Evolutionary conservation across 64 coral and sea anemone genomes (phyloP).

Genomic region (Cladopsammia gracilis): DNA sequence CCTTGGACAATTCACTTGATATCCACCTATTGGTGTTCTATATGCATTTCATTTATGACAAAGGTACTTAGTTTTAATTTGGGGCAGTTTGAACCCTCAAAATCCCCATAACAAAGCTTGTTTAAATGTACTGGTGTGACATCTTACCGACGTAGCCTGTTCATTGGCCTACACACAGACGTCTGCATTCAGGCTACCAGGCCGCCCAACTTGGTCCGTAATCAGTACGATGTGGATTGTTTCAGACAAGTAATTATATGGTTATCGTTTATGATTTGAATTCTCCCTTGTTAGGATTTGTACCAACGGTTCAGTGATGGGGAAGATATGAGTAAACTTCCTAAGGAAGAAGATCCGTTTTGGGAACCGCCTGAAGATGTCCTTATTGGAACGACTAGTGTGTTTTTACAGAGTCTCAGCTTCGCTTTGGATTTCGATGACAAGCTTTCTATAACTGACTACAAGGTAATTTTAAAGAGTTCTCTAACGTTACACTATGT

Average conservation of each 20-base stretch:
- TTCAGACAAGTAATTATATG: neutral
- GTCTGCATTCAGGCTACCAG: no score
- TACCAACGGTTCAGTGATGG: conserved; percentile 94
- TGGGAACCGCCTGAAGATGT: conserved; percentile 98
- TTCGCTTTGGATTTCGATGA: conserved; percentile 99
- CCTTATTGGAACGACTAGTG: conserved; percentile 92
- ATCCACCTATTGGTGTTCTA: no score
- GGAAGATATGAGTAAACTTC: conserved; percentile 76
- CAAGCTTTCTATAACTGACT: conserved; percentile 96
- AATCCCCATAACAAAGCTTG: no score
- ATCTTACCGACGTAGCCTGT: no score
- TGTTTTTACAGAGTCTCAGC: conserved; percentile 95
- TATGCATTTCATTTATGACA: no score
- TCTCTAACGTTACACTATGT: neutral
- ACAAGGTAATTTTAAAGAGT: conserved; percentile 73
- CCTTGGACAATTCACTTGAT: no score
- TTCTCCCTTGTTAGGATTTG: conserved; percentile 63
- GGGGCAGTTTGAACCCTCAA: no score
- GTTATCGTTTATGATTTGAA: neutral
- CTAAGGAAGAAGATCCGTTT: conserved; percentile 95
- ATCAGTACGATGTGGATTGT: no score
- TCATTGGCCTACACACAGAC: no score
- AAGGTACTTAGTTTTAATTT: no score
- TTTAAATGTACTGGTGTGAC: no score
- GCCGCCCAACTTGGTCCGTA: no score